Evolutionary conservation across 2,888 invertebrate species (phyloP).

Genomic region (Phalera bucephala): DNA sequence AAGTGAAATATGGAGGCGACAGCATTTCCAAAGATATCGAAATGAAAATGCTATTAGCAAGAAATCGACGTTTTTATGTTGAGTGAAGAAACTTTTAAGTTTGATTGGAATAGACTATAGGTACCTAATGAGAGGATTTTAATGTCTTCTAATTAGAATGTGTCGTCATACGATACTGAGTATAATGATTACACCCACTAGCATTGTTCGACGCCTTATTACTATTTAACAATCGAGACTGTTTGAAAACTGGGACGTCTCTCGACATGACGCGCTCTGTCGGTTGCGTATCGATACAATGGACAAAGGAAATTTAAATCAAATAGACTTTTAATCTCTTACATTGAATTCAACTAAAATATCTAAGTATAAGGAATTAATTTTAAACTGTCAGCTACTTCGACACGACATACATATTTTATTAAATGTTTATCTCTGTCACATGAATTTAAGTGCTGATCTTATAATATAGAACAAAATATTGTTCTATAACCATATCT

Average conservation of each 20-base stretch:
- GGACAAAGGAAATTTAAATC: constrained; percentile 8
- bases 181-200: constrained; percentile 10
- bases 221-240: constrained; percentile 36
- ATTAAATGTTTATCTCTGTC: no score
- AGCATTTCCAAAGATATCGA: no score
- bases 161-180: constrained; percentile 2
- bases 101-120: no score
- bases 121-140: constrained; percentile 2
- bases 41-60: no score
- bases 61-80: no score
- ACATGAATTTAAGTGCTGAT: constrained; percentile 22
- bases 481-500: constrained; percentile 56
- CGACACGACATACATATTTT: no score
- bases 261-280: constrained; percentile 7
- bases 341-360: no score
- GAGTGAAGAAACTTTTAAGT: no score
- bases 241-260: constrained; percentile 38
- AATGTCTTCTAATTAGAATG: constrained; percentile 5
- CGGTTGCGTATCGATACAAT: constrained; percentile 14
- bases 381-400: no score
- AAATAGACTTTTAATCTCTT: constrained; percentile 11
- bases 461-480: no score
- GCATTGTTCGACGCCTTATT: constrained; percentile 22
- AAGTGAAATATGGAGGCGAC: no score
- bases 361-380: no score